These are phyloP conservation scores for Malurus melanocephalus DNA, from an alignment of 2,113 vertebrate species.

Conservation along the genomic window DNA sequence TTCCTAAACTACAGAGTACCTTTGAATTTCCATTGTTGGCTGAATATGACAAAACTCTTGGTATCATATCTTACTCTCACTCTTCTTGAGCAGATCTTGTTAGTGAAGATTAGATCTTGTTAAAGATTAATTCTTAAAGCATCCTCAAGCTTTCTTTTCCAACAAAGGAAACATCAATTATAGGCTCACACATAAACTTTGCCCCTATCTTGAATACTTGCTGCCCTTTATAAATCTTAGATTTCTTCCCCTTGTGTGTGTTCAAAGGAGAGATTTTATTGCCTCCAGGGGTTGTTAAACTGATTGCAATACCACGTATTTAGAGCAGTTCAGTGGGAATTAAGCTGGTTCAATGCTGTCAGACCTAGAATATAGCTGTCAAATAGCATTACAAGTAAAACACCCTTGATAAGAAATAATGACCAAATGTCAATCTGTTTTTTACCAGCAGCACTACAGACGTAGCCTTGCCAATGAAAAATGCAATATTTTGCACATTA, in stretches of 20 bases:
- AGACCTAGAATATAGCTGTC: conserved; percentile 91
- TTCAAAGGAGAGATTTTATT: conserved; percentile 92
- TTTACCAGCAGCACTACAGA: conserved; percentile 65
- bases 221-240: conserved; percentile 91
- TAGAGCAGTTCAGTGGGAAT: conserved; percentile 91
- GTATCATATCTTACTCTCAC: conserved; percentile 78
- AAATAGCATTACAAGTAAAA: conserved; percentile 88
- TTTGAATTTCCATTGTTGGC: conserved; percentile 82
- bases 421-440: conserved; percentile 84
- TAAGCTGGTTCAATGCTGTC: conserved; percentile 93
- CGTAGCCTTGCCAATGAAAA: conserved; percentile 65
- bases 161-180: conserved; percentile 93
- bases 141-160: conserved; percentile 82
- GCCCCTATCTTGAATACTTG: conserved; percentile 88
- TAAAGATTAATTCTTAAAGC: conserved; percentile 97
- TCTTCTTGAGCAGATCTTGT: conserved; percentile 84
- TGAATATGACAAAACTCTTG: conserved; percentile 84
- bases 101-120: conserved; percentile 92
- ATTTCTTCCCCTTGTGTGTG: conserved; percentile 87
- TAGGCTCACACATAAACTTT: conserved; percentile 92
- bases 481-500: conserved; percentile 70
- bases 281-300: conserved; percentile 97
- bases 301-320: conserved; percentile 94
- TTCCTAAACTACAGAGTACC: conserved; percentile 63
- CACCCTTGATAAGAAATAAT: conserved; percentile 90